Conservation (phyloP, 2,113 vertebrate genomes). For the Hippocampus zosterae region DNA sequence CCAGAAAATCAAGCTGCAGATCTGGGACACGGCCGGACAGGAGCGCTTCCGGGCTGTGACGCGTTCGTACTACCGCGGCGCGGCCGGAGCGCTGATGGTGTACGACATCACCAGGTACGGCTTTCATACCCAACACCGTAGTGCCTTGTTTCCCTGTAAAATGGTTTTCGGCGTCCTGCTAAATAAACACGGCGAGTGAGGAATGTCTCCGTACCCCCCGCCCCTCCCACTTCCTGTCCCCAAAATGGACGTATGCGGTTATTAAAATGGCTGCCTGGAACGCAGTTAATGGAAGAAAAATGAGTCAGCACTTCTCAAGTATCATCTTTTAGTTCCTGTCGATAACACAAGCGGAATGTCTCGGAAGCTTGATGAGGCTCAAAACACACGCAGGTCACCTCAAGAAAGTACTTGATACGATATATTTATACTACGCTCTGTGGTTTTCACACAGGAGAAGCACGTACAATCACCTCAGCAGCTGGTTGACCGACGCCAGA, state of each 20-base stretch:
- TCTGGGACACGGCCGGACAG: slow-evolving; percentile 98
- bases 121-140: no score
- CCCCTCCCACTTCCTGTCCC: neutral
- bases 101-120: slow-evolving; percentile 95
- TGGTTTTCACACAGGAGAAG: slow-evolving; percentile 81
- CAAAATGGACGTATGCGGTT: neutral
- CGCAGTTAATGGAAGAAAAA: neutral
- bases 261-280: neutral
- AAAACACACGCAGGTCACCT: no score
- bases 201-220: slow-evolving; percentile 21
- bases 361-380: neutral
- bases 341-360: no score
- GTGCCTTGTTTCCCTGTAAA: neutral
- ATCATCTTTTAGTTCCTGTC: no score
- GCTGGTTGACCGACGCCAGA: slow-evolving; percentile 97
- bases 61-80: slow-evolving; percentile 96
- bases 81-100: slow-evolving; percentile 97
- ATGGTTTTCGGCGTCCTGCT: slow-evolving; percentile 22
- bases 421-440: no score
- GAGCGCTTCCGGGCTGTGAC: slow-evolving; percentile 97
- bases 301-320: no score
- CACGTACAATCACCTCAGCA: slow-evolving; percentile 99
- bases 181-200: slow-evolving; percentile 36
- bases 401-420: no score
- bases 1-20: slow-evolving; percentile 99